Conservation (phyloP, 2,113 vertebrate genomes). For the Cacatua alba region DNA sequence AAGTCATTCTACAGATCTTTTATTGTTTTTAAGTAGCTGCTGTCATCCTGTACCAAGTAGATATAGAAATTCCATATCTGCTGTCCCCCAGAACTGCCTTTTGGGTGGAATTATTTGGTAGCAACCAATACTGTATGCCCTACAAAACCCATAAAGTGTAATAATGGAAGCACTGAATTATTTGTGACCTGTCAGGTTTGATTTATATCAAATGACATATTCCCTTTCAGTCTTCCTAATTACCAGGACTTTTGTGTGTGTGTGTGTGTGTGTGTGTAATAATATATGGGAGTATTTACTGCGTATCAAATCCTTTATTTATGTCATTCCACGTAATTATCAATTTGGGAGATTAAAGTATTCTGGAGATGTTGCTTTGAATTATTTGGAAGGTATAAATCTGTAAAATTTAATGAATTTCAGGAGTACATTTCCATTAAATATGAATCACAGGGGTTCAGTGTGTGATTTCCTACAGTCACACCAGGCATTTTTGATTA, state of each 20-base stretch:
- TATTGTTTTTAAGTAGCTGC: neutral
- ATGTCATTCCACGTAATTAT: slow-evolving; percentile 19
- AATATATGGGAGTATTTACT: slow-evolving; percentile 3
- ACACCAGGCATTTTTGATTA: slow-evolving; percentile 20
- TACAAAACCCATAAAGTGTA: neutral
- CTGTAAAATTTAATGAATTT: slow-evolving; percentile 18
- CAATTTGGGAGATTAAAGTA: neutral
- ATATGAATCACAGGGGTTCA: slow-evolving; percentile 22
- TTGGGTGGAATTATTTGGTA: neutral
- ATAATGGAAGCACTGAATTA: slow-evolving; percentile 38
- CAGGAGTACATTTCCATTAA: slow-evolving; percentile 27
- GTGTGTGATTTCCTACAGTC: slow-evolving; percentile 17
- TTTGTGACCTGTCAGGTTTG: slow-evolving; percentile 34
- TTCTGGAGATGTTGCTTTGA: slow-evolving; percentile 38
- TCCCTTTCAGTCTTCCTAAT: slow-evolving; percentile 38
- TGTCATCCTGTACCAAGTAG: neutral
- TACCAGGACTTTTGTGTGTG: neutral
- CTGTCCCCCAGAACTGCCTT: neutral
- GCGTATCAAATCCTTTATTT: slow-evolving; percentile 28
- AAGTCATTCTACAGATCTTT: neutral
- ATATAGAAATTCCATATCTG: neutral
- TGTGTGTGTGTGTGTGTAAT: neutral
- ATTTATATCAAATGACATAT: slow-evolving; percentile 17
- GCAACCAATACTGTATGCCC: accelerated
- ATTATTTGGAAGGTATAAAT: slow-evolving; percentile 45